Percentiles rank a stretch among this genome's conserved stretches.
Conservation (phyloP, 2,113 vertebrate species). For the Pygoscelis adeliae region DNA sequence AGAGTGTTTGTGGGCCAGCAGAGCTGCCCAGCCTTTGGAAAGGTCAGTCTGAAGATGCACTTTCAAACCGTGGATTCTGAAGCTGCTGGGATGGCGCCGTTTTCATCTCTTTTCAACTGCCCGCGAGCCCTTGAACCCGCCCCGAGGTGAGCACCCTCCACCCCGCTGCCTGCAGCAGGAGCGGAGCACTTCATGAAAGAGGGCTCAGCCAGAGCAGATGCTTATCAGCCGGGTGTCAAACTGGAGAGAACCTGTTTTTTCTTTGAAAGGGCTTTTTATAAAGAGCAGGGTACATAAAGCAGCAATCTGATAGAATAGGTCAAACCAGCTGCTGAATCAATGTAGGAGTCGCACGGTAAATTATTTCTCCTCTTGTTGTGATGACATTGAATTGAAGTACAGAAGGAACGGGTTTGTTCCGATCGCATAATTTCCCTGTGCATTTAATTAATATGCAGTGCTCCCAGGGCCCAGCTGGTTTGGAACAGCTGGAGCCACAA, state of each 20-base stretch:
- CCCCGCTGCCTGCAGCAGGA: neutral
- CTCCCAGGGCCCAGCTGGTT: neutral
- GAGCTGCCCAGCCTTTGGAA: neutral
- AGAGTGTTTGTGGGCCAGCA: neutral
- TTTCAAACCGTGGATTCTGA: neutral
- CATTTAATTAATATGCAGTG: neutral
- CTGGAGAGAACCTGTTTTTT: neutral
- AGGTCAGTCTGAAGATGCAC: constrained; percentile 8
- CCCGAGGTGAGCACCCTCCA: neutral
- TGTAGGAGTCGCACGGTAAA: accelerated
- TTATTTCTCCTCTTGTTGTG: neutral
- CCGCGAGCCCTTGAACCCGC: neutral
- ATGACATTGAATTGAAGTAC: neutral
- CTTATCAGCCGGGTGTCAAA: neutral
- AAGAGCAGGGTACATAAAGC: neutral
- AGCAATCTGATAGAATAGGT: neutral
- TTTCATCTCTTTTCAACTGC: neutral
- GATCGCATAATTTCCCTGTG: accelerated
- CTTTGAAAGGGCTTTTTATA: neutral
- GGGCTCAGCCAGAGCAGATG: neutral
- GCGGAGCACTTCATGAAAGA: neutral
- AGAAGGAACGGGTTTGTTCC: neutral
- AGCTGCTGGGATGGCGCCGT: neutral
- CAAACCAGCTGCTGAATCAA: neutral
- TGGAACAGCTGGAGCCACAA: neutral